Evolutionary conservation across 2,113 vertebrate genomes (phyloP).

Genomic region (Protobothrops mucrosquamatus): DNA sequence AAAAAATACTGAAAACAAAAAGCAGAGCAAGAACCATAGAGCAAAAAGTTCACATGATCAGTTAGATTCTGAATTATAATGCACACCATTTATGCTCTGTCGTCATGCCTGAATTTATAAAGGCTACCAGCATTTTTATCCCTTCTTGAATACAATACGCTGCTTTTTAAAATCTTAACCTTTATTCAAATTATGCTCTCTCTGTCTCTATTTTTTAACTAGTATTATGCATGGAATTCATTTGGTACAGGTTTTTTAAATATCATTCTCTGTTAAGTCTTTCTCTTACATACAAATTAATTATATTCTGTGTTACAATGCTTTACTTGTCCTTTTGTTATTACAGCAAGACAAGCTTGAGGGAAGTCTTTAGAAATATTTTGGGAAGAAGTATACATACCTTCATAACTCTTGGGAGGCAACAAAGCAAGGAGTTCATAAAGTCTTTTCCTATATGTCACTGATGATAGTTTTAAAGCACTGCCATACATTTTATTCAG

Average conservation of each 20-base stretch:
- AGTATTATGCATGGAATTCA: not conserved
- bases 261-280: not conserved
- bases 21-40: not conserved
- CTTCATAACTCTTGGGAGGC: conserved; percentile 85
- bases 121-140: not conserved
- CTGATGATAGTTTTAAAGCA: conserved; percentile 74
- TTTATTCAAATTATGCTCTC: not conserved
- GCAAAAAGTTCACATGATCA: not conserved
- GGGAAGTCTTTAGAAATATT: not conserved
- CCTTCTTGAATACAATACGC: not conserved
- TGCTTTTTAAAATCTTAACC: not conserved
- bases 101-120: not conserved
- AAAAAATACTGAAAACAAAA: not conserved
- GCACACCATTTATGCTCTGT: not conserved
- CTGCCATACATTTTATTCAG: conserved; percentile 80
- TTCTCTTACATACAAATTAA: conserved; percentile 7
- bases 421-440: conserved; percentile 87
- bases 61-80: not conserved
- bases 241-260: not conserved
- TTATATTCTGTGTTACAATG: not conserved
- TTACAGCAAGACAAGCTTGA: not conserved
- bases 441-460: conserved; percentile 82
- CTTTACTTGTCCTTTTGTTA: not conserved
- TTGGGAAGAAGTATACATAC: conserved; percentile 67
- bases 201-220: not conserved